Evolutionary conservation across 1,140 invertebrate species (phyloP), one percentile per base, ranked within the genome.

Genomic region (Whitmania pigra): DNA sequence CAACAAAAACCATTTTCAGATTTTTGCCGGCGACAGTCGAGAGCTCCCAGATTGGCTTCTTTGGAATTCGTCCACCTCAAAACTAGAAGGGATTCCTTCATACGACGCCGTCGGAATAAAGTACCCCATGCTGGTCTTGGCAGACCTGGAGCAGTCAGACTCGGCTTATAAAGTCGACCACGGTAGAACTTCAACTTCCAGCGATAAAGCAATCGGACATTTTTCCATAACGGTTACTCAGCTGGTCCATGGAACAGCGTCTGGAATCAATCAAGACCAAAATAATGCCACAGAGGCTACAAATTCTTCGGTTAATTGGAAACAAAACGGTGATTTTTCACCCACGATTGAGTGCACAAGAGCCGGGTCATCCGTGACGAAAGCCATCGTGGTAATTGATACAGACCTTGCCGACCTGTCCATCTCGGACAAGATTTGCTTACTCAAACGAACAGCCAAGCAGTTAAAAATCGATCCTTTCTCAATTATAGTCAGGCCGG

Each of bases 331-430:
- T 49, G 43, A 49, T 49, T 49, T 13, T 13, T 49, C 43, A 31
- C 15, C 57, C 20, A 63, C 57, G 22, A 20, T 63, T 13, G 29
- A 22, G 29, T 63, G 57, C 57, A 13, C 22, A 22, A 63, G 18
- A n/a, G 57, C 57, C 22, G 57, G 57, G 29, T 25, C 57, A 25
- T 31, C 57, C 57, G 57, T 63, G 11, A 63, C 57, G 20, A 63
- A 63, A 63, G 22, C 57, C 57, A 31, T 63, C 29, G 15, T 63
- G 29, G 57, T 63, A 22, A 22, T 63, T 22, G 57, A 63, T 63
- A n/a, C 11, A 31, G 29, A 63, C 22, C 57, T 25, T 31, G 22
- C 22, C 11, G 29, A 22, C 22, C 20, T 63, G 11, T 63, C 57
- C 5, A 31, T 63, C 57, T 31, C 57, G 29, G 57, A 63, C 22